Base-by-base conservation (phyloP, 2,113 vertebrate genomes). In the Neoarius graeffei region DNA sequence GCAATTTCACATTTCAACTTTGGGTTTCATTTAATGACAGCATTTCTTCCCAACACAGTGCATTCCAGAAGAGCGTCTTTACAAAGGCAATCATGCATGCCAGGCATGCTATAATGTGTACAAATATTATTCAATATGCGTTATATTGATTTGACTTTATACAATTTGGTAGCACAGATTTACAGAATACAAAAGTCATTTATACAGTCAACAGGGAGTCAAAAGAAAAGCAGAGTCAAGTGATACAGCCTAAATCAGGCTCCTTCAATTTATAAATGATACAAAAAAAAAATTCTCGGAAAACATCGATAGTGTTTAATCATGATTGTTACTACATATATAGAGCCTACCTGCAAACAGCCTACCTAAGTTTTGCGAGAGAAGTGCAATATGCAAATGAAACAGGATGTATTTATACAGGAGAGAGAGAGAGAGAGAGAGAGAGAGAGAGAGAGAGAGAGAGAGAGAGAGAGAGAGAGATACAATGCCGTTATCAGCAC, bases 61-160 rank as follows among this genome's bases (percentile, higher is more conserved):
- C 79, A 80, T 84, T 88, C 87, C 83, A 85, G 64, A 48, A 81
- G 42, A 86, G 80, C 54, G 50, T 84, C 76, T 88, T 74, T 74
- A 86, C 87, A 80, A 83, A 74, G 84, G 74, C 89, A 81, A 52
- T 56, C 82, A 69, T 85, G 87, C 89, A 87, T 88, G 89, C 87
- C 76, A 90, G 76, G 88, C 81, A 86, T 89, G 85, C 86, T 83
- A 74, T 64, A 76, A 54, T 86, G 30, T 90, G 83, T 90, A 87
- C 83, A 88, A 85, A 86, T 87, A 76, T 66, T 64, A 82, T 82
- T 66, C 67, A 25, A n/a, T 62, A 77, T 76, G 74, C 74, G 6
- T 88, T 76, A 56, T 48, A 86, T 80, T 8, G 48, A 54, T 86
- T 56, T 87, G 77, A 73, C 59, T 76, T 59, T 66, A 81, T 85